Evolutionary conservation across 2,888 invertebrate genomes (phyloP), one percentile per base, ranked within the genome.

Genomic region (Luperina testacea): DNA sequence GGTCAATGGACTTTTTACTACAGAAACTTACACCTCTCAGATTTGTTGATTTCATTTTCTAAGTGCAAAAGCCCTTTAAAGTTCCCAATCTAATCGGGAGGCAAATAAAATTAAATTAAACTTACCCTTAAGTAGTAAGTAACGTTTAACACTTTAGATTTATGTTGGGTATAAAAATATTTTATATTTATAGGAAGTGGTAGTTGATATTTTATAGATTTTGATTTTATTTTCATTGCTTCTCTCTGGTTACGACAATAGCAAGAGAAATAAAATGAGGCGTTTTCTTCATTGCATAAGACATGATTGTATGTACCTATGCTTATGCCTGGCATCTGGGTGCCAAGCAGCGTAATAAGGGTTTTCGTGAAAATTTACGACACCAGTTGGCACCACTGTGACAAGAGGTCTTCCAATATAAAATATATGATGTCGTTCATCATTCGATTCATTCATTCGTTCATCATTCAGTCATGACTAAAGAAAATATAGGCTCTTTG

Each of bases 81-180:
- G 79, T 88, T 88, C 53, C 72, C 78, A 80, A 90, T 87, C 85
- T 81, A 84, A 90, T 87, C 83, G 78, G 72, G 75, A 80, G 78
- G 73, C 79, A 32, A 67, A 79, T 88, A 77, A 82, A 87, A 84
- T 90, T 77, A 85, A 89, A 86, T 87, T 81, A 80, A 86, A 88
- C 74, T 84, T 83, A 51, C 59, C 63, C 70, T 83, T 27, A 77
- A 83, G 76, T 65, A 72, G 42, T 84, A 84, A 85, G 70, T 80
- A 76, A 70, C 78, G 51, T 78, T 75, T 81, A 84, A 85, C 78
- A 82, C 78, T 89, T 85, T 24, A 83, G 77, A 82, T 87, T 87
- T 84, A 85, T 78, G 78, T 64, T 70, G 20, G 27, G 1, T 59
- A 73, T 87, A 76, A 84, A 82, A 82, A 79, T 78, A 77, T 87